A percentile compares a stretch with the other conserved stretches of the same genome.
Conservation (phyloP, 2,888 invertebrate genomes). For the Chalcis sispes region DNA sequence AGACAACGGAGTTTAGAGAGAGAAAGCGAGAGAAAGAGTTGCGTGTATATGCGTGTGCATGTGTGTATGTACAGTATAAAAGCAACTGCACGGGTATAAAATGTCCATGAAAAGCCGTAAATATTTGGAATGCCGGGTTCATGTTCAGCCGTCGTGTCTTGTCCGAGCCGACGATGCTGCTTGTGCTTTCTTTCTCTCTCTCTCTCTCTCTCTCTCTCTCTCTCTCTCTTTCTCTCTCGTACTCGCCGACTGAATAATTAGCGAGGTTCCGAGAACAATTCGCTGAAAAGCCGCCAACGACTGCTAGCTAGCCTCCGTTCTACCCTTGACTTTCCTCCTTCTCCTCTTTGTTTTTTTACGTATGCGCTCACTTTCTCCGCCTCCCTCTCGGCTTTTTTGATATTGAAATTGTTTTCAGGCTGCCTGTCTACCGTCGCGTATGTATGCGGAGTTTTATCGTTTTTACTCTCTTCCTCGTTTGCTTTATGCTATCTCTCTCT, state of each 20-base stretch:
- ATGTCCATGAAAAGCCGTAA: conserved; percentile 39
- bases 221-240: conserved; percentile 20
- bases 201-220: conserved; percentile 22
- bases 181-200: conserved; percentile 26
- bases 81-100: background rate
- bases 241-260: conserved; percentile 45
- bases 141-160: conserved; percentile 23
- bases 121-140: conserved; percentile 34
- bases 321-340: background rate
- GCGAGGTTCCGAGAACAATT: conserved; percentile 28
- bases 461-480: conserved; percentile 7
- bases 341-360: background rate
- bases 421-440: background rate
- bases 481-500: too few species aligned
- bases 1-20: too few species aligned
- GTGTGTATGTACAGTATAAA: background rate
- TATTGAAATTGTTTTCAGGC: conserved; percentile 46
- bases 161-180: conserved; percentile 1
- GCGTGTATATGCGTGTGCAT: too few species aligned
- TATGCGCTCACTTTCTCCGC: background rate
- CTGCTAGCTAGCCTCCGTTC: background rate
- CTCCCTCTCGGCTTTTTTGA: conserved; percentile 25
- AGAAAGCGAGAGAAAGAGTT: too few species aligned
- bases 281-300: conserved; percentile 16
- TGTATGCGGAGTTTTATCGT: conserved; percentile 33